Conservation (phyloP, 2,888 invertebrate genomes). For the Pristionchus entomophagus region DNA sequence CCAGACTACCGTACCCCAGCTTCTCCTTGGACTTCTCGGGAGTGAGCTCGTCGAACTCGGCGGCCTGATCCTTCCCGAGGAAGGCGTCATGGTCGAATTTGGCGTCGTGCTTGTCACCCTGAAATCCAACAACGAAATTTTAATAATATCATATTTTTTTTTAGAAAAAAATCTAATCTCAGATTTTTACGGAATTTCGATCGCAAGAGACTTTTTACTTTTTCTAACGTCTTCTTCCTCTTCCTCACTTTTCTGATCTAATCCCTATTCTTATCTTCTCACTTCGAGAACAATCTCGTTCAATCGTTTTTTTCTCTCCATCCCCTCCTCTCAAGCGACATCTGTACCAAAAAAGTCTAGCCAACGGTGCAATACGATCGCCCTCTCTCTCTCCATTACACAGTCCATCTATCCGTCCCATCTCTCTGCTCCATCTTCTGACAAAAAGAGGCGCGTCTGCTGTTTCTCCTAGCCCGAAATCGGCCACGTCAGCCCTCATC, state of each 20-base stretch:
- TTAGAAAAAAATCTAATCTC: too few species aligned
- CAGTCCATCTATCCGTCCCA: background rate
- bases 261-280: too few species aligned
- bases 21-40: constrained; percentile 95
- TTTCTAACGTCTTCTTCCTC: too few species aligned
- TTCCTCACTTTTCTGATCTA: too few species aligned
- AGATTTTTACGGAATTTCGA: too few species aligned
- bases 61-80: constrained; percentile 90
- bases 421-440: background rate
- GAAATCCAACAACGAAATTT: too few species aligned
- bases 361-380: background rate
- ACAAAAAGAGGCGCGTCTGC: constrained; percentile 29
- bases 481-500: constrained; percentile 20
- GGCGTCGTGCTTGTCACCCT: constrained; percentile 80
- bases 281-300: too few species aligned
- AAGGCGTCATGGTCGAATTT: constrained; percentile 98
- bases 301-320: background rate
- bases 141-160: background rate
- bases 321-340: background rate
- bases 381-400: background rate
- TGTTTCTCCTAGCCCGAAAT: background rate
- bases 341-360: background rate
- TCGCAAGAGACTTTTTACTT: too few species aligned
- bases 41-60: constrained; percentile 91
- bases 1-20: constrained; percentile 80